phyloP scores from a whole-genome alignment of 2,888 invertebrate species.

The Seira sanloemensis region DNA sequence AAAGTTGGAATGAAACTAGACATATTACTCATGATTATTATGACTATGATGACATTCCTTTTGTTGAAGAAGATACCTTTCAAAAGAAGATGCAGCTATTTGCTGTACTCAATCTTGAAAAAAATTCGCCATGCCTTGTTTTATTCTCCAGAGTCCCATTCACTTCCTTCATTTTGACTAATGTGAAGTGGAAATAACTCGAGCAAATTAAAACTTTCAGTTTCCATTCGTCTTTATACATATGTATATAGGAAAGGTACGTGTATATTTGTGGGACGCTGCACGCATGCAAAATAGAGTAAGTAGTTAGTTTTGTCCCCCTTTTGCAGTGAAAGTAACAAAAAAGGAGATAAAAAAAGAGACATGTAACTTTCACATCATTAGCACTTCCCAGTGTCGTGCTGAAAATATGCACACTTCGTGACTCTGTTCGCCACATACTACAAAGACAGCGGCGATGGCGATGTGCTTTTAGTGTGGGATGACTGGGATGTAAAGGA shows the following conservation, averaged over 20 bases:
- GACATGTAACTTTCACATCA: neutral
- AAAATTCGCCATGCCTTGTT: neutral
- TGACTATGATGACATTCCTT: neutral
- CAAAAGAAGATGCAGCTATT: neutral
- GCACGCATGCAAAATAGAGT: no score
- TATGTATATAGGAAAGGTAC: neutral
- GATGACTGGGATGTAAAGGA: neutral
- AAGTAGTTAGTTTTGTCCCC: no score
- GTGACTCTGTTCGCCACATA: neutral
- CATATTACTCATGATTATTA: neutral
- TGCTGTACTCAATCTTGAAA: neutral
- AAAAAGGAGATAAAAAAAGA: neutral
- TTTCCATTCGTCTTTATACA: neutral
- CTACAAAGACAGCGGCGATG: neutral
- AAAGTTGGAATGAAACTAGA: neutral
- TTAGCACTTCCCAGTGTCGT: neutral
- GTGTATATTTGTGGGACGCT: neutral
- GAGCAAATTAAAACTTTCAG: neutral
- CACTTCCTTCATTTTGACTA: conserved; percentile 2
- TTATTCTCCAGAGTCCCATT: neutral
- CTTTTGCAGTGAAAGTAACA: no score
- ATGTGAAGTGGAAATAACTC: neutral
- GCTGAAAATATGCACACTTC: neutral
- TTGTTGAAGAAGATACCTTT: neutral
- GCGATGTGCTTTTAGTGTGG: neutral